A percentile compares a stretch with the other conserved stretches of the same genome.
These are phyloP conservation scores for Agonum fuliginosum DNA, from an alignment of 2,888 invertebrate genomes.

Conservation along the genomic window DNA sequence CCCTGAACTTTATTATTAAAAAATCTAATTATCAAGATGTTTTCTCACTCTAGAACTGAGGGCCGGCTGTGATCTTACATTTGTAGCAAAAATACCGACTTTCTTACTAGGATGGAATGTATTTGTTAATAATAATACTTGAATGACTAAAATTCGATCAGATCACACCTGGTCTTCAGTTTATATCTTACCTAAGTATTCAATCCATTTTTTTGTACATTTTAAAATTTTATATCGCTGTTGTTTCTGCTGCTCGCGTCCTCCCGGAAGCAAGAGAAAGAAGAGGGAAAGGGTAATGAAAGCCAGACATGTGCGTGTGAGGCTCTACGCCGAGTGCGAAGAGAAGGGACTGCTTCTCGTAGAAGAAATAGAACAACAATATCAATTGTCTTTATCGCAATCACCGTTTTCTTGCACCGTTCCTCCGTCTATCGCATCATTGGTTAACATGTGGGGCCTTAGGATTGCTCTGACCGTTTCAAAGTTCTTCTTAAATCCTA, in stretches of 20 bases:
- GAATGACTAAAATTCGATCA: slow-evolving; percentile 47
- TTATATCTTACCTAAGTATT: not conserved
- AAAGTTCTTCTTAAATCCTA: slow-evolving; percentile 87
- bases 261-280: slow-evolving; percentile 46
- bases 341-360: slow-evolving; percentile 42
- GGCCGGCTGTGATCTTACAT: slow-evolving; percentile 31
- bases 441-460: slow-evolving; percentile 73
- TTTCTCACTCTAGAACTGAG: slow-evolving; percentile 17
- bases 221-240: slow-evolving; percentile 29
- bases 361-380: slow-evolving; percentile 48
- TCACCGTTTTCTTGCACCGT: slow-evolving; percentile 54
- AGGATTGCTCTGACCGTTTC: slow-evolving; percentile 88
- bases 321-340: slow-evolving; percentile 57
- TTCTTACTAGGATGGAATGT: slow-evolving; percentile 55
- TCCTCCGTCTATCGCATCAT: slow-evolving; percentile 24
- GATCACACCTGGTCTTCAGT: slow-evolving; percentile 47
- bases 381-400: slow-evolving; percentile 58
- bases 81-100: slow-evolving; percentile 59
- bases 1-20: slow-evolving; percentile 2
- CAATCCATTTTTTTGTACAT: slow-evolving; percentile 36
- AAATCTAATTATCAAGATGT: slow-evolving; percentile 6
- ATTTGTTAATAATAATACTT: slow-evolving; percentile 41
- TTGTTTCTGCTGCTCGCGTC: slow-evolving; percentile 43
- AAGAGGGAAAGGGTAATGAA: slow-evolving; percentile 42
- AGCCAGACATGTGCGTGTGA: slow-evolving; percentile 51